Base-by-base conservation (phyloP, 53 echinoderm and acorn worm species). In the Pentamera pediparva region DNA sequence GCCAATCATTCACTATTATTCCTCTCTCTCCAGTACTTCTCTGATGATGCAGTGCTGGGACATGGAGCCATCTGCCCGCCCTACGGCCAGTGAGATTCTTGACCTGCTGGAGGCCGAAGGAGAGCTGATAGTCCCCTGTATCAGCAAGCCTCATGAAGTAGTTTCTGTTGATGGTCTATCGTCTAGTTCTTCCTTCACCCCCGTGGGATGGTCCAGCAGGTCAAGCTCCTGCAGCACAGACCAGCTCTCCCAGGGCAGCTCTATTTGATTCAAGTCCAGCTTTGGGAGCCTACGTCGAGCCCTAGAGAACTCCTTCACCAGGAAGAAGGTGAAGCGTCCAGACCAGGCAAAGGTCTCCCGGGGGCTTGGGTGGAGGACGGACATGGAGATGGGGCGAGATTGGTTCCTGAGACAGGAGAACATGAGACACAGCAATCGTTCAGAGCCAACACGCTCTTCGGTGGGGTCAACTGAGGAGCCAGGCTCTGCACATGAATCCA, bases 1-100 rank as follows among this genome's bases (percentile, higher is more conserved):
- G 87, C n/a, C n/a, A n/a, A n/a, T n/a, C n/a, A n/a, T n/a, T n/a
- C n/a, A n/a, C n/a, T n/a, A n/a, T n/a, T n/a, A 17, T 54, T 35
- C 56, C 22, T 39, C 39, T 4, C 4, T 40, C 41, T 40, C 63
- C 80, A 92, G 92, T 41, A 69, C 83, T 26, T 79, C 83, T 17
- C 22, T 92, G 67, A 83, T 92, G 86, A 77, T 77, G 48, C 77
- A 80, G 32, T 92, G 92, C 56, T 92, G 92, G 92, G 73, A 83
- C 22, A 80, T 89, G 37, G 80, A 92, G 39, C 83, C 92, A 8
- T 39, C 79, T 10, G 81, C 83, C 35, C 85, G 92, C 1, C 92
- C 92, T 18, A 83, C 86, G 38, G 92, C 89, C 43, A 55, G 76
- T 18, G 80, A 92, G 11, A 74, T 92, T 19, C 65, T 61, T 12